Percentiles rank a stretch among this genome's conserved stretches.
phyloP scores from a whole-genome alignment of 2,888 invertebrate species.

The Agrotis segetum region DNA sequence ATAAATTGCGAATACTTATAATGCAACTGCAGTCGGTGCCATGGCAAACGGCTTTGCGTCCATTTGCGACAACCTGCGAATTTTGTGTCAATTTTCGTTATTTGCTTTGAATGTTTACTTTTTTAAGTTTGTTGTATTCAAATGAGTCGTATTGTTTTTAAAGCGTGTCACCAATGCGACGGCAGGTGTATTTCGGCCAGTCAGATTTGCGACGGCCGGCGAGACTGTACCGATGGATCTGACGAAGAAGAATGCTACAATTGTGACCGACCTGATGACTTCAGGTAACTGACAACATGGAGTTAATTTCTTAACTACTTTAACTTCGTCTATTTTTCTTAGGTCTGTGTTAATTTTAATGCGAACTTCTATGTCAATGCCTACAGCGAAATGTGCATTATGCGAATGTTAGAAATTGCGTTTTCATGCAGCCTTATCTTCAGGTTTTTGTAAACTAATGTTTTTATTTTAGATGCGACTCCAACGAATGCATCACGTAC shows the following conservation, averaged over 20 bases:
- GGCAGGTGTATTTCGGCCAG: slow-evolving; percentile 91
- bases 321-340: not conserved
- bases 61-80: slow-evolving; percentile 32
- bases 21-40: slow-evolving; percentile 29
- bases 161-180: slow-evolving; percentile 86
- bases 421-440: not conserved
- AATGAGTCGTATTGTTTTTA: slow-evolving; percentile 76
- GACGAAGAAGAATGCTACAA: slow-evolving; percentile 88
- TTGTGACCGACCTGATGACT: slow-evolving; percentile 81
- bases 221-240: slow-evolving; percentile 91
- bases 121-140: slow-evolving; percentile 48
- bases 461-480: slow-evolving; percentile 82
- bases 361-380: slow-evolving; percentile 48
- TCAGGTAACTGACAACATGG: slow-evolving; percentile 78
- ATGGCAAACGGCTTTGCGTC: slow-evolving; percentile 43
- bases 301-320: slow-evolving; percentile 16
- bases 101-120: slow-evolving; percentile 34
- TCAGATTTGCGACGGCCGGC: slow-evolving; percentile 90
- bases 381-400: slow-evolving; percentile 49
- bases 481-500: slow-evolving; percentile 86
- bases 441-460: slow-evolving; percentile 44
- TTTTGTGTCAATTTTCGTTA: slow-evolving; percentile 1
- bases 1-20: slow-evolving; percentile 24
- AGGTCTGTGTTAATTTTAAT: slow-evolving; percentile 15
- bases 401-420: slow-evolving; percentile 28